Conservation (phyloP, 2,113 vertebrate species). For the Rhinolophus ferrumequinum region DNA sequence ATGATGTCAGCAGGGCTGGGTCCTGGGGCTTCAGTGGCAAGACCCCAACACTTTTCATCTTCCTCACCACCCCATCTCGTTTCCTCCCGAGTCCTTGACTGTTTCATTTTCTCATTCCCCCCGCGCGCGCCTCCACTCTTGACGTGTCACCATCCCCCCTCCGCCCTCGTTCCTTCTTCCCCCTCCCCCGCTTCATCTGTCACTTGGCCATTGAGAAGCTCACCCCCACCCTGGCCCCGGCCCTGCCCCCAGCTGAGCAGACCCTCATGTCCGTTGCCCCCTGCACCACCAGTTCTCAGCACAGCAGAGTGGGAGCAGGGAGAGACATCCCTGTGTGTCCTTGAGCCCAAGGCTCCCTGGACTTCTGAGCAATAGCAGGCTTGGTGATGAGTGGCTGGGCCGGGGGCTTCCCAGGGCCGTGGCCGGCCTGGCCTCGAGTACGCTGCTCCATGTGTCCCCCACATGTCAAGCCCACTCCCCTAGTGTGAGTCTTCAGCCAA, state of each 20-base stretch:
- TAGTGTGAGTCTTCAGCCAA: neutral
- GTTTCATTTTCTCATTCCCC: too few species aligned
- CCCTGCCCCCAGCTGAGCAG: neutral
- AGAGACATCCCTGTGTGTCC: neutral
- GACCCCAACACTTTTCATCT: neutral
- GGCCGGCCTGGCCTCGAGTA: neutral
- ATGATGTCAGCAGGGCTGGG: neutral
- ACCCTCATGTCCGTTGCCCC: neutral
- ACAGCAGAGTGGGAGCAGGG: neutral
- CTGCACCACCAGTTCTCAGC: fast-evolving
- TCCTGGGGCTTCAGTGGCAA: neutral
- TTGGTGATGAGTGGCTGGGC: neutral
- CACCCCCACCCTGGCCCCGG: neutral
- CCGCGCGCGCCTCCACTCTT: fast-evolving
- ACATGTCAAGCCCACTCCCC: neutral
- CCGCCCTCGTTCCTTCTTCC: too few species aligned
- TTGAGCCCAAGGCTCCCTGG: neutral
- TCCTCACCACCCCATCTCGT: neutral
- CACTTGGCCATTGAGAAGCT: neutral
- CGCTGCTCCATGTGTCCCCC: neutral
- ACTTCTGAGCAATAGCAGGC: neutral
- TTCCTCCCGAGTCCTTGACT: too few species aligned
- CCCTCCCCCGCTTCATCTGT: neutral
- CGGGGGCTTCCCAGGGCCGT: neutral
- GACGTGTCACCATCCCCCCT: neutral